Evolutionary conservation across 2,113 vertebrate species (phyloP).

Genomic region (Pristiophorus japonicus): DNA sequence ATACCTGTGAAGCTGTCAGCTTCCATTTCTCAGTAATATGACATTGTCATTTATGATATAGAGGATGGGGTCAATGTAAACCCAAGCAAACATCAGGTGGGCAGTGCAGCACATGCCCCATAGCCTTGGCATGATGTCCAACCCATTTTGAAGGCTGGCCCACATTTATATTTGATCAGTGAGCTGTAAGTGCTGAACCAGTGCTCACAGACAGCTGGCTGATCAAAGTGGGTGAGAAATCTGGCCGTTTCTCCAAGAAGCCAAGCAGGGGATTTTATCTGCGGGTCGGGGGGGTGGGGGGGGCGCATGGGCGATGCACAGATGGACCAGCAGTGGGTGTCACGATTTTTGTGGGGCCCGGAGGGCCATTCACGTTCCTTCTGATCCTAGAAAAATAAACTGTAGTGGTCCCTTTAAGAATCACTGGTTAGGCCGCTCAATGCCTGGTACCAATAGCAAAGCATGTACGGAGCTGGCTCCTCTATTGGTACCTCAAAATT

Average conservation of each 20-base stretch:
- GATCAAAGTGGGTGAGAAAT: not conserved
- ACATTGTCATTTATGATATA: no score
- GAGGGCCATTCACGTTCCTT: not conserved
- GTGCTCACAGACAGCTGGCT: not conserved
- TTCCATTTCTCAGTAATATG: not conserved
- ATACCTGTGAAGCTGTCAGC: not conserved
- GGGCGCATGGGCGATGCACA: not conserved
- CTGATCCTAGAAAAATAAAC: not conserved
- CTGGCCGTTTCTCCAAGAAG: not conserved
- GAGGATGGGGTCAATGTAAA: not conserved
- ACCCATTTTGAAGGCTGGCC: not conserved
- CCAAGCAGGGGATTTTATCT: not conserved
- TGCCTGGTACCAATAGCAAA: not conserved
- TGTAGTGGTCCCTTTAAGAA: not conserved
- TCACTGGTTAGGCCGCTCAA: not conserved
- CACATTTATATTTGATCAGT: not conserved
- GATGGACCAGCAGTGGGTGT: not conserved
- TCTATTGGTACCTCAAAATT: no score
- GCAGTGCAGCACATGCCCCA: not conserved
- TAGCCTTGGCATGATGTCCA: not conserved
- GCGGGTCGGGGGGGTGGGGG: not conserved
- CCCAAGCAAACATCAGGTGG: not conserved
- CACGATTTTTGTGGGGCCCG: no score
- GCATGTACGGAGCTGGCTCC: not conserved
- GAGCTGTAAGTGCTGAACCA: not conserved